Evolutionary conservation across 2,113 vertebrate species (phyloP), one percentile per base, ranked within the genome.

Genomic region (Pimephales promelas): DNA sequence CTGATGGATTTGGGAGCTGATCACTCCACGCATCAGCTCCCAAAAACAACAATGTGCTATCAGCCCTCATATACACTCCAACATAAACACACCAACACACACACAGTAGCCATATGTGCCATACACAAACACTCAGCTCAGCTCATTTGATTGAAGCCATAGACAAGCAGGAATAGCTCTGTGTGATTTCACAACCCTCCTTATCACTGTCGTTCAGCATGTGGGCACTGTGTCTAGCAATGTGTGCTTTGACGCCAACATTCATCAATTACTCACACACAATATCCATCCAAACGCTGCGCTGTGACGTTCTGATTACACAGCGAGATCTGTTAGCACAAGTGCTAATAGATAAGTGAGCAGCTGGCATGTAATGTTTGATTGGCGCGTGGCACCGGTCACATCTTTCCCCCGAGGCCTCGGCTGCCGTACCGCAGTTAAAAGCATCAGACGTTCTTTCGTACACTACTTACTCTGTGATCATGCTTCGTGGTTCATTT

Each of bases 21-120:
- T 64, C n/a, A 10, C 61, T 85, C 87, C 77, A 86, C 3, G 49
- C 83, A 61, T 83, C 64, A 49, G 75, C 73, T 66, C 28, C 36
- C 86, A 61, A 85, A 87, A 82, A 88, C 88, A 85, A 85, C 71
- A 81, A 20, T 84, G 49, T 31, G 20, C 26, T 72, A 20, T 80
- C 56, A 16, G 24, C 78, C 47, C 43, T 74, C 28, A 73, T 45
- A 83, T 13, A 81, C 77, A 85, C 68, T 56, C 28, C 49, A 83
- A 72, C 74, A 80, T 81, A 71, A 80, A 86, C 81, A 83, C 66
- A 75, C 47, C 54, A 4, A 31, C 45, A 57, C 34, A 70, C 66
- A 52, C 77, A 78, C 57, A 54, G 3, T 34, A 10, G 43, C 81
- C 56, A 59, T 61, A 62, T 86, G 75, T 49, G 64, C 20, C 54